Evolutionary conservation across 2,797 vertebrate species (phyloP).

Genomic region (Pteropus rufus): DNA sequence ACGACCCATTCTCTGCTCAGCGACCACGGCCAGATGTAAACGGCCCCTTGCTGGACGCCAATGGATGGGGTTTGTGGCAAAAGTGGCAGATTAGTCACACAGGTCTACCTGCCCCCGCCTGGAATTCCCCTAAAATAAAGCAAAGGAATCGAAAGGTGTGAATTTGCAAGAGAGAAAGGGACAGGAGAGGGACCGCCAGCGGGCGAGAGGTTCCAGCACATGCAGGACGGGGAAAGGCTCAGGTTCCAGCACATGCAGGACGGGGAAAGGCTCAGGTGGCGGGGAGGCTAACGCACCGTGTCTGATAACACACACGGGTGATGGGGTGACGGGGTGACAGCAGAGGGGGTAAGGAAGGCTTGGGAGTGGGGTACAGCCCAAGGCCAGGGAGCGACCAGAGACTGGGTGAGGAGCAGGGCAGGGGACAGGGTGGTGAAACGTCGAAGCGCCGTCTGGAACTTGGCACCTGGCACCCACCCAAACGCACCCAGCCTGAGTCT

Average conservation of each 20-base stretch:
- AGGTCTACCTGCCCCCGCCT: not conserved
- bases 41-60: not conserved
- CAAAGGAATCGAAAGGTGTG: not conserved
- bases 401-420: too few relatives aligned
- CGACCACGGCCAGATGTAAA: not conserved
- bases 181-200: not conserved
- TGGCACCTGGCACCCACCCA: too few relatives aligned
- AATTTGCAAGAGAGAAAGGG: too few relatives aligned
- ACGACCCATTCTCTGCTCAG: not conserved
- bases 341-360: not conserved
- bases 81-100: not conserved
- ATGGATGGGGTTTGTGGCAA: not conserved
- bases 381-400: not conserved
- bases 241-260: too few relatives aligned
- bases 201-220: not conserved
- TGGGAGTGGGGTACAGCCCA: not conserved
- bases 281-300: too few relatives aligned
- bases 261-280: too few relatives aligned
- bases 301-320: too few relatives aligned
- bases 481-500: not conserved
- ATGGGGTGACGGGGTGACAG: not conserved
- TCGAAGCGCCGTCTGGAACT: too few relatives aligned
- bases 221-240: too few relatives aligned
- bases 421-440: too few relatives aligned
- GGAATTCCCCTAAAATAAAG: not conserved